phyloP scores from a whole-genome alignment of 2,113 vertebrate species.

The Cebidichthys violaceus region DNA sequence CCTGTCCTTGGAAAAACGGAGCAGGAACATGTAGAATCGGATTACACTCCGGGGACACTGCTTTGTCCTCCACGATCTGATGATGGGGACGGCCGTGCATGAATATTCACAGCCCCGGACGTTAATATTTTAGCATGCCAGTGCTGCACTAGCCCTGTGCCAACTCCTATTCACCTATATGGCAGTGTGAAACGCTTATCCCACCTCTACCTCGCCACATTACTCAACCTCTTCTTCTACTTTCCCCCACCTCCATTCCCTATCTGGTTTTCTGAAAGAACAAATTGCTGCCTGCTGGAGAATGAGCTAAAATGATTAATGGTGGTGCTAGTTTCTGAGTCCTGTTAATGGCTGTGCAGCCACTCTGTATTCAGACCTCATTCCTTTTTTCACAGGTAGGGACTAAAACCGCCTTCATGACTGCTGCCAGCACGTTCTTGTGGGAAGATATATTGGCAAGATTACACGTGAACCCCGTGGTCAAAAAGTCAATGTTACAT shows the following conservation, averaged over 20 bases:
- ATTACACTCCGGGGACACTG: constrained; percentile 72
- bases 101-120: constrained; percentile 77
- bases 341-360: constrained; percentile 60
- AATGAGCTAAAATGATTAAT: constrained; percentile 76
- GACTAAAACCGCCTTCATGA: constrained; percentile 55
- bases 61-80: constrained; percentile 69
- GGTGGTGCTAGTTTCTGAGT: constrained; percentile 54
- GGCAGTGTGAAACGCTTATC: constrained; percentile 60
- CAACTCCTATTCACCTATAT: constrained; percentile 51
- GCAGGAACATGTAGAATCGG: constrained; percentile 70
- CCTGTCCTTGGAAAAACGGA: constrained; percentile 77
- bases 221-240: constrained; percentile 20
- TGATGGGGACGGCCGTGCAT: constrained; percentile 63
- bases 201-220: constrained; percentile 52
- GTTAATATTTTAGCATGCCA: constrained; percentile 79
- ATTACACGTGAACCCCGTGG: constrained; percentile 31
- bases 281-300: constrained; percentile 68
- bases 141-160: constrained; percentile 39
- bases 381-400: constrained; percentile 69
- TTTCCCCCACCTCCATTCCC: constrained; percentile 45
- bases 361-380: constrained; percentile 70
- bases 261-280: constrained; percentile 71
- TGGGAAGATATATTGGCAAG: constrained; percentile 48
- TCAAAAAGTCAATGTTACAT: constrained; percentile 56
- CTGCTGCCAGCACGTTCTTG: constrained; percentile 58